Percentiles rank a stretch among this genome's conserved stretches.
Evolutionary conservation across 2,888 invertebrate genomes (phyloP).

Genomic region (Bimastos eiseni): DNA sequence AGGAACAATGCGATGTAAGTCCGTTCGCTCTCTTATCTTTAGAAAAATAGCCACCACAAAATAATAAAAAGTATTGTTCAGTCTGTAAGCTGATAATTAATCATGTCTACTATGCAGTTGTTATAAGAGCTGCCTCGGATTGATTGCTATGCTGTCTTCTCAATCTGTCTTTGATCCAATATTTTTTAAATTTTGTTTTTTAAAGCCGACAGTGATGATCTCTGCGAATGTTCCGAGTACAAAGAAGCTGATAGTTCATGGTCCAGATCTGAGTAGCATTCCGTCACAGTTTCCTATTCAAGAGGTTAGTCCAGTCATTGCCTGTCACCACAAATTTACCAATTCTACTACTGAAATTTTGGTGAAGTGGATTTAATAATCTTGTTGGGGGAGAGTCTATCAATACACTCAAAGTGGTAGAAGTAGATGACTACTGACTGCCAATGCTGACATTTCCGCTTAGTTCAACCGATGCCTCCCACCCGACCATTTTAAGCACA

Average conservation of each 20-base stretch:
- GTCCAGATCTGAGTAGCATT: conserved; percentile 82
- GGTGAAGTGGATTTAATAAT: neutral
- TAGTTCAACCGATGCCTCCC: too few relatives aligned
- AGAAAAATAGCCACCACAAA: too few relatives aligned
- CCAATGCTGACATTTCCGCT: too few relatives aligned
- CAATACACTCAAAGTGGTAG: neutral
- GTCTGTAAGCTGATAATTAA: too few relatives aligned
- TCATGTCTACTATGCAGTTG: too few relatives aligned
- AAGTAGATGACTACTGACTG: neutral
- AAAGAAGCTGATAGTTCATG: conserved; percentile 96
- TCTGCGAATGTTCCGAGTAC: conserved; percentile 99
- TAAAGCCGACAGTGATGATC: conserved; percentile 80
- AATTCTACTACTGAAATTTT: neutral
- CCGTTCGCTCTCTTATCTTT: neutral
- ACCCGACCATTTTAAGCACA: too few relatives aligned
- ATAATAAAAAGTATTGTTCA: too few relatives aligned
- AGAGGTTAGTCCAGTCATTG: conserved; percentile 57
- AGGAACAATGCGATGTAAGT: conserved; percentile 92
- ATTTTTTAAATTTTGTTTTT: neutral
- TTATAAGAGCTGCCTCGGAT: too few relatives aligned
- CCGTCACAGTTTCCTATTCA: conserved; percentile 98
- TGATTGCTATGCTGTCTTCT: neutral
- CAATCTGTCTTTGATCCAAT: neutral
- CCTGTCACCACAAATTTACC: neutral
- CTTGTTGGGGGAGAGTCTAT: neutral